Base-by-base conservation (phyloP, 2,888 invertebrate species). In the Antheraea assamensis region DNA sequence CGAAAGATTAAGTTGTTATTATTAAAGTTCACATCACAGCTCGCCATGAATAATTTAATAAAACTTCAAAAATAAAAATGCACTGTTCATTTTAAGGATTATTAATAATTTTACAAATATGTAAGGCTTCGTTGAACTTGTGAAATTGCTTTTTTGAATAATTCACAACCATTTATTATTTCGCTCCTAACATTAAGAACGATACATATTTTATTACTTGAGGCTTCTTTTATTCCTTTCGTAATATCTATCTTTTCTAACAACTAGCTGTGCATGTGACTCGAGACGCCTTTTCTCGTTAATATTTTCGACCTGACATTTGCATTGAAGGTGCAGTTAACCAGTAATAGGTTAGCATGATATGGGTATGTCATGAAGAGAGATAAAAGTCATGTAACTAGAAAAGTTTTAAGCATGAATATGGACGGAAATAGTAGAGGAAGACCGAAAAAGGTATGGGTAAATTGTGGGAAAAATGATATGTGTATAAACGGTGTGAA, bases 71-170 rank as follows among this genome's bases (percentile, higher is more conserved):
- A 35, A 21, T 35, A 35, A n/a, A 19, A n/a, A 19, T 68, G 7
- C 35, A 8, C 7, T 35, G 15, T 68, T 35, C 68, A 61, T 10
- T 35, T 30, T 30, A 35, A 19, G 31, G 1, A 35, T 68, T 35
- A 68, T 68, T 68, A 68, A 68, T 30, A 35, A 68, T 21, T 66
- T 68, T 68, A 21, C 10, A 66, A 66, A 66, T 66, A 68, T 21
- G 68, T 35, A 66, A 66, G 4, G 35, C 5, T 21, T 31, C 31
- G 35, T n/a, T 68, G 68, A 35, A 68, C 21, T 68, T 68, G 21
- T n/a, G 19, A 68, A 35, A 35, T 35, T 31, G n/a, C 35, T 19
- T 35, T 68, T 42, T 68, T 68, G 21, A 68, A 68, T 68, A 68
- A 35, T 68, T 68, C 8, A 35, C 35, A 10, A 7, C 68, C 10